Evolutionary conservation across 2,113 vertebrate species (phyloP), one percentile per base, ranked within the genome.

Genomic region (Nematolebias whitei): DNA sequence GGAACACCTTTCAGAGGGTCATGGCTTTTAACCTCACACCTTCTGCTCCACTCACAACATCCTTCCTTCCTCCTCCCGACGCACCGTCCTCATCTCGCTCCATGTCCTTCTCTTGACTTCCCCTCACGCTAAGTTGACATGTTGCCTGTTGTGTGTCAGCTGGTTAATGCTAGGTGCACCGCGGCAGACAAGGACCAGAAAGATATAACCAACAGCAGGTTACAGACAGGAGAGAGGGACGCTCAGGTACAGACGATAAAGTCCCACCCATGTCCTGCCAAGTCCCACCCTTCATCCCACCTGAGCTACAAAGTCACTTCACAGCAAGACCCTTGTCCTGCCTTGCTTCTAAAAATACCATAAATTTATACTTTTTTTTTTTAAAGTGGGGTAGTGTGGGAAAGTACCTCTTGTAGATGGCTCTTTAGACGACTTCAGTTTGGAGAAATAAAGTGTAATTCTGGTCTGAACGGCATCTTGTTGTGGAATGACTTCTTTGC

Each of bases 141-240:
- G 68, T 78, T 79, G 87, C 87, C 76, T 87, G 84, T 88, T 91
- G 76, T 90, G 83, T 90, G 92, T 95, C 96, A 98, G 98, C 96
- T 99, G 69, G 94, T 98, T 96, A 98, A 95, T 86, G 94, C 94
- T 95, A 96, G 95, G 92, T 96, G 89, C 95, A 96, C 95, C 88
- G 92, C 94, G 89, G 93, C 95, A 95, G 96, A 98, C 95, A 99
- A 98, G 96, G 97, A 93, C 92, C 94, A 97, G 93, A 99, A 98
- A 99, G 96, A 99, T 94, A 94, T 98, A 95, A 94, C 96, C 95
- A 99, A 99, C 95, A 99, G 97, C 97, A 95, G 95, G 94, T 98
- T 99, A 96, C 95, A 97, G 94, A 96, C 97, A 96, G 95, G 96
- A 96, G 96, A 96, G 93, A 94, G 95, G 96, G 95, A 97, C 93